Evolutionary conservation across 2,888 invertebrate species (phyloP).

Genomic region (Charanyca ferruginea): DNA sequence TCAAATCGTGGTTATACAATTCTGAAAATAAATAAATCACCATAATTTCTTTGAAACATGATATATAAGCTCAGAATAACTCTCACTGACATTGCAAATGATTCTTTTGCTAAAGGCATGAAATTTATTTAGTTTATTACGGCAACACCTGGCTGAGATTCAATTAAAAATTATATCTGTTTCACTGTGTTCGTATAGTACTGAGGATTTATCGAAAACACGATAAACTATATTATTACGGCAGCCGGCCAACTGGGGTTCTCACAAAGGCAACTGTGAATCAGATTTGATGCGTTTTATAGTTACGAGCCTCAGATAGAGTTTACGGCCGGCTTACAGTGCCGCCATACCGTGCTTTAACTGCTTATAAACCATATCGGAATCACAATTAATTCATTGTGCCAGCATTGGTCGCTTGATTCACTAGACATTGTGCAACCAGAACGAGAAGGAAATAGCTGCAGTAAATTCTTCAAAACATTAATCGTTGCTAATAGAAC

Average conservation of each 20-base stretch:
- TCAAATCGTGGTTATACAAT: constrained; percentile 62
- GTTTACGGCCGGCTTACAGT: constrained; percentile 78
- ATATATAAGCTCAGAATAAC: constrained; percentile 49
- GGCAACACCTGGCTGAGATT: constrained; percentile 82
- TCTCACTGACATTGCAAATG: constrained; percentile 57
- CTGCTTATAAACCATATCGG: constrained; percentile 71
- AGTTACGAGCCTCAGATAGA: constrained; percentile 80
- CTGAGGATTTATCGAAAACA: constrained; percentile 80
- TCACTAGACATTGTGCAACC: constrained; percentile 43
- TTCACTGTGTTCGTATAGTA: constrained; percentile 77
- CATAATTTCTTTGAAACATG: constrained; percentile 49
- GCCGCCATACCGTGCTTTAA: constrained; percentile 68
- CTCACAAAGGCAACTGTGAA: constrained; percentile 83
- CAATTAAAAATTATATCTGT: constrained; percentile 83
- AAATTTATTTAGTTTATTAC: constrained; percentile 78
- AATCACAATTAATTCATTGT: constrained; percentile 68
- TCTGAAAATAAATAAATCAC: constrained; percentile 61
- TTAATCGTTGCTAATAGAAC: constrained; percentile 42
- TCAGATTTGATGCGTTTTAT: constrained; percentile 85
- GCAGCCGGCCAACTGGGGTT: constrained; percentile 75
- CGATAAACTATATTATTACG: constrained; percentile 82
- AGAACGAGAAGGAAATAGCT: constrained; percentile 29
- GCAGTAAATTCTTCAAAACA: constrained; percentile 45
- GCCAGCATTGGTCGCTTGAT: constrained; percentile 29
- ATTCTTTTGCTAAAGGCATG: constrained; percentile 68